A percentile compares a stretch with the other conserved stretches of the same genome.
Evolutionary conservation across 2,797 vertebrate species (phyloP).

Genomic region (Emys orbicularis): DNA sequence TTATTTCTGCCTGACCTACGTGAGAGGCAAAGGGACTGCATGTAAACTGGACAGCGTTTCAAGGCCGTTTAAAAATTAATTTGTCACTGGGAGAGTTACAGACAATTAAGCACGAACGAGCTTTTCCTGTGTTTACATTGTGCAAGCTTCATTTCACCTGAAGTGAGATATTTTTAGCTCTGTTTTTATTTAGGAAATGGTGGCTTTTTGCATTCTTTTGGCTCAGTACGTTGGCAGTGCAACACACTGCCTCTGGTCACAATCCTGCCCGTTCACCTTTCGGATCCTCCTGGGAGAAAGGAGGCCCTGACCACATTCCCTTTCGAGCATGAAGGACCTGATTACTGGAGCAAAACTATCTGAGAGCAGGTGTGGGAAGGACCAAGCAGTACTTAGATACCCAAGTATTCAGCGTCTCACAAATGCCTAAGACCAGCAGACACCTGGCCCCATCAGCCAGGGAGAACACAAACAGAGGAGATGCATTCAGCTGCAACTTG

Average conservation of each 20-base stretch:
- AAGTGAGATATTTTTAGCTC: conserved; percentile 27
- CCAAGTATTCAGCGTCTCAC: conserved; percentile 17
- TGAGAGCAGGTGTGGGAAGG: not conserved
- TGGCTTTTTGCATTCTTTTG: not conserved
- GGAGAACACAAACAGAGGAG: conserved; percentile 9
- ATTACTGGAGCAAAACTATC: not conserved
- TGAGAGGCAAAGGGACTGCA: not conserved
- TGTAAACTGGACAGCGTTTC: not conserved
- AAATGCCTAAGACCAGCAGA: conserved; percentile 7
- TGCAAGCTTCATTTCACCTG: not conserved
- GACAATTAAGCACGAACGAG: conserved; percentile 15
- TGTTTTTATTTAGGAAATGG: not conserved
- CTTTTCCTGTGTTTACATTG: not conserved
- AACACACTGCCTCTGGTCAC: conserved; percentile 1
- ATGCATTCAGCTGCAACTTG: conserved; percentile 46
- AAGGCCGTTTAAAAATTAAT: not conserved
- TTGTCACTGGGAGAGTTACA: not conserved
- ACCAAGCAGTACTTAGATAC: conserved; percentile 3
- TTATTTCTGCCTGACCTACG: conserved; percentile 24
- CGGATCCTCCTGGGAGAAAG: fast-evolving
- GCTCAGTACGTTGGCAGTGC: not conserved
- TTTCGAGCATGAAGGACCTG: not conserved
- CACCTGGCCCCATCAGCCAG: not conserved
- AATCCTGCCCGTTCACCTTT: fast-evolving
- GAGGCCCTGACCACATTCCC: not conserved